Conservation (phyloP, 2,113 vertebrate genomes). For the Rhinopomastus cyanomelas region DNA sequence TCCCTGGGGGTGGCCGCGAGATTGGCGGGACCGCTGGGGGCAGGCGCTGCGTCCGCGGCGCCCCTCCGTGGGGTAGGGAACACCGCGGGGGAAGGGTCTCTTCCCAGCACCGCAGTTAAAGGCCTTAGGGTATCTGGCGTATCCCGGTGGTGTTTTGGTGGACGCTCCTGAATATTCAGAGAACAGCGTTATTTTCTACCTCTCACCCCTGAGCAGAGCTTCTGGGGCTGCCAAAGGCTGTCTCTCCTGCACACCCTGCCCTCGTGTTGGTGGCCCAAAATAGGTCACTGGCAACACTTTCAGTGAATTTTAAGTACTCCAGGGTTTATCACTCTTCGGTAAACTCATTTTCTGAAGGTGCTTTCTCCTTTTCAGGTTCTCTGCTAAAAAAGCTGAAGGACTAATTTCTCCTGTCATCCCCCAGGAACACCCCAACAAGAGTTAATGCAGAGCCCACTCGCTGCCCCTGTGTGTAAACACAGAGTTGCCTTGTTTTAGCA, state of each 20-base stretch:
- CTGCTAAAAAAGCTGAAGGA: not conserved
- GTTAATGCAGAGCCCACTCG: not conserved
- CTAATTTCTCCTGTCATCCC: not conserved
- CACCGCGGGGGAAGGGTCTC: not conserved
- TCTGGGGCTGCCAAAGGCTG: not conserved
- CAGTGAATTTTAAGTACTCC: not conserved
- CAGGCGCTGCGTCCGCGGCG: not conserved
- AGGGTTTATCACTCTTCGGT: not conserved
- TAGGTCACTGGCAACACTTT: not conserved
- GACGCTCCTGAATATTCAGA: not conserved
- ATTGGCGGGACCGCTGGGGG: not conserved
- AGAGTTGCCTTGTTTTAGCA: not conserved
- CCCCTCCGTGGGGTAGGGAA: too few species aligned
- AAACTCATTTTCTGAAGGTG: not conserved
- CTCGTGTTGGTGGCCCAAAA: not conserved
- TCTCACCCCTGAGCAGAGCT: not conserved
- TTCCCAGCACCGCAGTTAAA: not conserved
- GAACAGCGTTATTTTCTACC: rapidly evolving
- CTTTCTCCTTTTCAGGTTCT: not conserved
- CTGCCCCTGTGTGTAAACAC: not conserved
- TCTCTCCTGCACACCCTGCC: not conserved
- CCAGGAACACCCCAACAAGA: not conserved
- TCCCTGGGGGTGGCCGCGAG: not conserved
- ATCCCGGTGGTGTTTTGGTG: not conserved
- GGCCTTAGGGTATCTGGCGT: not conserved